phyloP scores from a whole-genome alignment of 2,797 vertebrate genomes.

The Pelochelys cantorii region DNA sequence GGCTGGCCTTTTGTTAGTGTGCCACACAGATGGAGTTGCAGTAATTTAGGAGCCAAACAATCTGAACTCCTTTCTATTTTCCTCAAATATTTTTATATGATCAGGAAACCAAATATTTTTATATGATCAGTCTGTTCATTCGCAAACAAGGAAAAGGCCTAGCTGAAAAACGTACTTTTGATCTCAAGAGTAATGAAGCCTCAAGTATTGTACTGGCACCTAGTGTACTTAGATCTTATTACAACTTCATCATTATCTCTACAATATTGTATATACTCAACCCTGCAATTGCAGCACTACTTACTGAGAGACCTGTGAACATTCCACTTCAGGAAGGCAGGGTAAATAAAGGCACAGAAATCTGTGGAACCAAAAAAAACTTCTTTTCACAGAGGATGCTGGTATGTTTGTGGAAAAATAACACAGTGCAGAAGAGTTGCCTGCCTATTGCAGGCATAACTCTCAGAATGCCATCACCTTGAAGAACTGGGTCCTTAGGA shows the following conservation, averaged over 20 bases:
- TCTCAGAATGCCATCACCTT: neutral
- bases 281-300: neutral
- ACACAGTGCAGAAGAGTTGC: neutral
- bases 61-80: neutral
- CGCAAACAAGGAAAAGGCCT: neutral
- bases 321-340: neutral
- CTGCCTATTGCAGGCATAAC: neutral
- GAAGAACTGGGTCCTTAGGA: neutral
- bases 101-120: neutral
- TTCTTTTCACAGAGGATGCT: neutral
- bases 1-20: no score
- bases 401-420: neutral
- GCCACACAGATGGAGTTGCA: neutral
- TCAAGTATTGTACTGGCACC: neutral
- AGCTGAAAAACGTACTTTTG: no score
- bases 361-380: neutral
- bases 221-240: neutral
- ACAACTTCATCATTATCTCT: neutral
- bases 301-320: neutral
- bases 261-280: neutral
- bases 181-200: neutral
- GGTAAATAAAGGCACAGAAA: neutral
- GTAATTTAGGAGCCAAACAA: neutral
- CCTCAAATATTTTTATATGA: neutral
- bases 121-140: neutral